Evolutionary conservation across 2,888 invertebrate species (phyloP).

Genomic region (Punctoribates punctum): DNA sequence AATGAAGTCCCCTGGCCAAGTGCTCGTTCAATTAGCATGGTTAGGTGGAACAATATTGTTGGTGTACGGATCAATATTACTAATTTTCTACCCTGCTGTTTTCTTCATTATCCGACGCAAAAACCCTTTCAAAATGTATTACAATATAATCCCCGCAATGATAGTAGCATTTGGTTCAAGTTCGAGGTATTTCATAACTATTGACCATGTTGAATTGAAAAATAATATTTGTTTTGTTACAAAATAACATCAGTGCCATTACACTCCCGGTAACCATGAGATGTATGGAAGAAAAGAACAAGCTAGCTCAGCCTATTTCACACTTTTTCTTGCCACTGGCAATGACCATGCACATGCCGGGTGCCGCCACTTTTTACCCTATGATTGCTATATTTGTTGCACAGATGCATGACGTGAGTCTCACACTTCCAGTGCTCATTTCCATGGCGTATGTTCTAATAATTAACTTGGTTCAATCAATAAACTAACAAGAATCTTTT

Average conservation of each 20-base stretch:
- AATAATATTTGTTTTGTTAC: neutral
- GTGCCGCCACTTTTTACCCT: slow-evolving; percentile 28
- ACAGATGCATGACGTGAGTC: slow-evolving; percentile 19
- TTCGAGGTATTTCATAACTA: neutral
- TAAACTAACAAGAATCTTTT: neutral
- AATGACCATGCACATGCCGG: slow-evolving; percentile 42
- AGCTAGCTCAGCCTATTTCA: slow-evolving; percentile 10
- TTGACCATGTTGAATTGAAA: neutral
- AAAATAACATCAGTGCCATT: slow-evolving; percentile 39
- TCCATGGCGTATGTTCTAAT: slow-evolving; percentile 18
- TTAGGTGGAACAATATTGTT: neutral
- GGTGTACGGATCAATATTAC: neutral
- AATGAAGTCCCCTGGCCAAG: slow-evolving; percentile 22
- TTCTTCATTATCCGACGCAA: slow-evolving; percentile 4
- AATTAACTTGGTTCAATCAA: neutral
- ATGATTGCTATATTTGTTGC: slow-evolving; percentile 40
- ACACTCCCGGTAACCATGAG: slow-evolving; percentile 41
- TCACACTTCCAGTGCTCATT: neutral
- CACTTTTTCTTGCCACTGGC: slow-evolving; percentile 38
- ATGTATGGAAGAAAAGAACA: slow-evolving; percentile 39
- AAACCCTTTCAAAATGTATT: slow-evolving; percentile 28
- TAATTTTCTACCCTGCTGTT: slow-evolving; percentile 23
- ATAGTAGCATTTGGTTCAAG: slow-evolving; percentile 25
- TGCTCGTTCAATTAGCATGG: slow-evolving; percentile 14
- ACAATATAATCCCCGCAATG: slow-evolving; percentile 33